Base-by-base conservation (phyloP, 2,113 vertebrate species). In the Sorex araneus region DNA sequence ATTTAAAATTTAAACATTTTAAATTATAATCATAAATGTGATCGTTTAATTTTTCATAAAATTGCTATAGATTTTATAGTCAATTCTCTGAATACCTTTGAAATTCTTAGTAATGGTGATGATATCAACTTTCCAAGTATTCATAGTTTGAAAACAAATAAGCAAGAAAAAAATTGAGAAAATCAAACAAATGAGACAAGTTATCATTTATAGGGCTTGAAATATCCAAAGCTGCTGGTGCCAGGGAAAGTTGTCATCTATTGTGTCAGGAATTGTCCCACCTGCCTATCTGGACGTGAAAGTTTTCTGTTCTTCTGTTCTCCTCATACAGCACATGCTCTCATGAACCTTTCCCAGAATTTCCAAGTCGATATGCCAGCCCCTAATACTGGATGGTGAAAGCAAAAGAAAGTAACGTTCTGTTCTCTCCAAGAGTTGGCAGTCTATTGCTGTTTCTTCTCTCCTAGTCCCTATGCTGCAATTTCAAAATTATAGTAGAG, bases 111-210 rank as follows among this genome's bases (percentile, higher is more conserved):
- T 66, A 78, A 66, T 50, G 19, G 8, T 84, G 63, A 81, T 15
- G 45, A 76, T 69, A 84, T 32, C 87, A 84, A 69, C 10, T 47
- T 86, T 67, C 69, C 43, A 87, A 78, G 40, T 43, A 1, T 3
- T 27, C 10, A 74, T 21, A 40, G 66, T 78, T 34, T 78, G 21
- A 87, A 95, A 83, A 90, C 36, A 64, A 74, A 23, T 45, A n/a
- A 54, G 23, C 1, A 87, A 67, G 45, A 47, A 40, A 25, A 43
- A 92, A 79, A 45, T 32, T 23, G 19, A 64, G 23, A 6, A 47
- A 71, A 47, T 23, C 3, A 54, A 64, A 73, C 32, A 2, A 84
- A 66, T 27, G 27, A 90, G n/a, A 34, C 36, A 82, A 47, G 13
- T 64, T 67, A 85, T 23, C 21, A 28, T 27, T 75, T 69, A 45